These are phyloP conservation scores for Dendrolimus houi DNA, from an alignment of 2,888 invertebrate genomes.

Conservation along the genomic window DNA sequence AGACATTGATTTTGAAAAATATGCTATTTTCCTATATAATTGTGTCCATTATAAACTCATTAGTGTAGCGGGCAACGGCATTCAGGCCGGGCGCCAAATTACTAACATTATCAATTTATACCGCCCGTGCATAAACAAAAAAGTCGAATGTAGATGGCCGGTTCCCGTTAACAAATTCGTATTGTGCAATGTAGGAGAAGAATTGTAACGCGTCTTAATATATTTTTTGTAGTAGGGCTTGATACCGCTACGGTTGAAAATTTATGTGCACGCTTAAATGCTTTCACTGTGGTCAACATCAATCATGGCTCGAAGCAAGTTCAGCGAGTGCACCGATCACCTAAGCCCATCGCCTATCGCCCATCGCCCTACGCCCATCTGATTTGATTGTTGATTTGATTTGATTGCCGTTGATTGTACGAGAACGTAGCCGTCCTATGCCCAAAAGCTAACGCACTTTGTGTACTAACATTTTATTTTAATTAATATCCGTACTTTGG, in stretches of 20 bases:
- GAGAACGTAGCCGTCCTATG: too few species aligned
- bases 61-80: constrained; percentile 73
- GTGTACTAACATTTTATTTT: too few species aligned
- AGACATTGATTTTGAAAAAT: constrained; percentile 70
- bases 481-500: too few species aligned
- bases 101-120: constrained; percentile 75
- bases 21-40: constrained; percentile 68
- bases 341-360: neutral
- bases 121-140: constrained; percentile 70
- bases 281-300: constrained; percentile 59
- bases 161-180: constrained; percentile 74
- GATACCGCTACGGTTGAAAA: constrained; percentile 58
- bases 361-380: neutral
- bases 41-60: constrained; percentile 74
- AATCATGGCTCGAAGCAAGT: constrained; percentile 35
- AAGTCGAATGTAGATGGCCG: constrained; percentile 68
- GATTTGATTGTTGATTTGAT: too few species aligned
- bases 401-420: too few species aligned
- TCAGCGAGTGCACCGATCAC: constrained; percentile 8
- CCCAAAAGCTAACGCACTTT: too few species aligned
- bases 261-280: constrained; percentile 51
- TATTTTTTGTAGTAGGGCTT: constrained; percentile 56
- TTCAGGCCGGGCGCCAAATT: constrained; percentile 69
- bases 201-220: constrained; percentile 66
- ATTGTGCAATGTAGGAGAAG: constrained; percentile 74